phyloP scores from a whole-genome alignment of 37 sponge, comb jelly and placozoan genomes.

The Haliclona indistincta region DNA sequence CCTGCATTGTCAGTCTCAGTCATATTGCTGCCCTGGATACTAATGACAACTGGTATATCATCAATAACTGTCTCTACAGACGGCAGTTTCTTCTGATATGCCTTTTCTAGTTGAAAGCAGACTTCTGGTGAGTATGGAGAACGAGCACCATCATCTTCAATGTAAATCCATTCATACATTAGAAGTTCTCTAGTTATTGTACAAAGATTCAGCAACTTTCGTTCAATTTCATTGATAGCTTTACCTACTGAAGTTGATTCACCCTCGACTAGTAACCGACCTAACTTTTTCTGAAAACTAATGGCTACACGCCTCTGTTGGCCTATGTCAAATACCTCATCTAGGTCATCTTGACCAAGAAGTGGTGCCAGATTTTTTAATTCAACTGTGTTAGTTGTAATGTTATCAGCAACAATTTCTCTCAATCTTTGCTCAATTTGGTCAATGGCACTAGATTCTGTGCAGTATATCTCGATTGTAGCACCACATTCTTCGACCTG shows the following conservation, averaged over 20 bases:
- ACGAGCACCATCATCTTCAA: constrained; percentile 12
- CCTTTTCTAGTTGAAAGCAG: constrained; percentile 24
- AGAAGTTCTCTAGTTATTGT: background rate
- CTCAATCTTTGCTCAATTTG: background rate
- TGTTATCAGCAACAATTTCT: background rate
- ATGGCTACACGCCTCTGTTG: constrained; percentile 13
- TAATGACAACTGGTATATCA: background rate
- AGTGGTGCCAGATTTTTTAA: background rate
- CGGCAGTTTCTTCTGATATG: constrained; percentile 4
- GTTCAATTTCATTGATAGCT: constrained; percentile 1
- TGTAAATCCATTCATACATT: constrained; percentile 15
- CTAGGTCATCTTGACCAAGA: constrained; percentile 15
- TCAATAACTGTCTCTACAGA: constrained; percentile 21
- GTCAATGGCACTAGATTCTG: background rate
- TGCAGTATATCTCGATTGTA: background rate
- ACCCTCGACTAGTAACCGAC: constrained; percentile 18
- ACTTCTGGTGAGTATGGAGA: constrained; percentile 6
- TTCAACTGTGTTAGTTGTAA: constrained; percentile 5
- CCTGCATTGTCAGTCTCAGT: constrained; percentile 24
- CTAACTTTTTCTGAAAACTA: background rate
- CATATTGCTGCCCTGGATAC: too few relatives aligned
- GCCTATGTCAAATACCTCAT: background rate
- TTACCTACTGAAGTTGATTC: constrained; percentile 9
- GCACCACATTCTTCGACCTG: background rate
- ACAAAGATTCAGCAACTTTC: background rate